Base-by-base conservation (phyloP, 2,797 vertebrate genomes). In the Hapalemur alaotrensis region DNA sequence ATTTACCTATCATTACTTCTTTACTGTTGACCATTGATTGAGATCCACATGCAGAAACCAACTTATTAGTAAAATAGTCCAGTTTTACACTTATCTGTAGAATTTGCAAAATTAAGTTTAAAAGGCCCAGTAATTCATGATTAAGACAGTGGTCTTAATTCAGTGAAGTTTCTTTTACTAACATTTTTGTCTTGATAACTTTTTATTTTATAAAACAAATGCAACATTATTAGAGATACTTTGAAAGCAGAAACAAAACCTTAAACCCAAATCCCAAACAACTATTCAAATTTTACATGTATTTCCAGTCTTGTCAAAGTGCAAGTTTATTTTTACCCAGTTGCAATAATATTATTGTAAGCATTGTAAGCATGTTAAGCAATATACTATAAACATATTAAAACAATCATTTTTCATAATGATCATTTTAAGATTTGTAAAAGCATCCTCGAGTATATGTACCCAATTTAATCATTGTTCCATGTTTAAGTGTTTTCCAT, bases 201-300 rank as follows among this genome's bases (percentile, higher is more conserved):
- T 95, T 85, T 94, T 85, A 90, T 82, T 43, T 83, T 89, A 69
- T 41, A 63, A 70, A 78, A 95, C 48, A 95, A 78, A 73, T 41
- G 8, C 35, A 84, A 95, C n/a, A 35, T 81, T 20, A 13, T 69
- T 94, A 86, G 57, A 94, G 52, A 75, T n/a, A 94, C 50, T 94
- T 48, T 87, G 61, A 95, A 95, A 89, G 59, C 32, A 94, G 57
- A 91, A 91, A 91, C 50, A 84, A 83, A 96, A 85, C 81, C 52
- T 10, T 79, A 79, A 83, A 94, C 82, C 18, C 35, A 86, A 75
- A 92, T 93, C 10, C 7, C 69, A 93, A 89, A 82, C 4, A 87
- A 70, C 48, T n/a, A 72, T 78, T 89, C 82, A 87, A 92, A 63
- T 75, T 79, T 91, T 81, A 73, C 28, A 78, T 85, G 1, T 43